A percentile compares a stretch with the other conserved stretches of the same genome.
These are phyloP conservation scores for Tetragnatha montana DNA, from an alignment of 2,888 invertebrate genomes.

Conservation along the genomic window DNA sequence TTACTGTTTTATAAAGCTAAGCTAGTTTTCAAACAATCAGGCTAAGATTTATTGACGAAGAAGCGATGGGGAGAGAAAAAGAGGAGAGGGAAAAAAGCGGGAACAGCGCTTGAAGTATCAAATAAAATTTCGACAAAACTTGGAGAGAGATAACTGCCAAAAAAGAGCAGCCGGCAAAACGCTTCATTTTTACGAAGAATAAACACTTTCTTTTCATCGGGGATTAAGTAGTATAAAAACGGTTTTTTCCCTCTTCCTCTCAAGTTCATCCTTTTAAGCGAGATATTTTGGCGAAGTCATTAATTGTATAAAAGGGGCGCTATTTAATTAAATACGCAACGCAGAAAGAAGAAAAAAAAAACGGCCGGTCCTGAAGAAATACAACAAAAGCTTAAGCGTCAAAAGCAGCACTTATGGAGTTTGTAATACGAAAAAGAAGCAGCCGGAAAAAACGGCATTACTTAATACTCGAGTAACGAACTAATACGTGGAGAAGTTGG, in stretches of 20 bases:
- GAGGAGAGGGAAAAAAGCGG: constrained; percentile 4
- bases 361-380: constrained; percentile 57
- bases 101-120: constrained; percentile 56
- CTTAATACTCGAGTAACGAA: constrained; percentile 63
- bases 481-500: constrained; percentile 37
- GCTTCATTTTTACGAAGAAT: constrained; percentile 62
- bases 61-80: not conserved
- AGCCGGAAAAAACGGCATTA: constrained; percentile 19
- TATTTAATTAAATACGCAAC: constrained; percentile 67
- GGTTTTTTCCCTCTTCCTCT: constrained; percentile 48
- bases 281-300: constrained; percentile 69
- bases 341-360: constrained; percentile 43
- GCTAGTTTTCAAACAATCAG: constrained; percentile 69
- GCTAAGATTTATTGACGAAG: constrained; percentile 64
- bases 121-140: constrained; percentile 67
- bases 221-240: constrained; percentile 70
- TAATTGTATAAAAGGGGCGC: constrained; percentile 70
- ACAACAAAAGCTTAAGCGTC: constrained; percentile 63
- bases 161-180: constrained; percentile 40
- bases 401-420: constrained; percentile 68
- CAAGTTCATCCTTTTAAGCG: constrained; percentile 55
- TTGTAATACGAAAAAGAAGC: constrained; percentile 61
- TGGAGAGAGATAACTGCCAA: constrained; percentile 28
- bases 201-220: constrained; percentile 69
- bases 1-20: constrained; percentile 70